Percentiles rank a stretch among this genome's conserved stretches.
These are phyloP conservation scores for Listrodromus nycthemerus DNA, from an alignment of 2,888 invertebrate species.

Conservation along the genomic window DNA sequence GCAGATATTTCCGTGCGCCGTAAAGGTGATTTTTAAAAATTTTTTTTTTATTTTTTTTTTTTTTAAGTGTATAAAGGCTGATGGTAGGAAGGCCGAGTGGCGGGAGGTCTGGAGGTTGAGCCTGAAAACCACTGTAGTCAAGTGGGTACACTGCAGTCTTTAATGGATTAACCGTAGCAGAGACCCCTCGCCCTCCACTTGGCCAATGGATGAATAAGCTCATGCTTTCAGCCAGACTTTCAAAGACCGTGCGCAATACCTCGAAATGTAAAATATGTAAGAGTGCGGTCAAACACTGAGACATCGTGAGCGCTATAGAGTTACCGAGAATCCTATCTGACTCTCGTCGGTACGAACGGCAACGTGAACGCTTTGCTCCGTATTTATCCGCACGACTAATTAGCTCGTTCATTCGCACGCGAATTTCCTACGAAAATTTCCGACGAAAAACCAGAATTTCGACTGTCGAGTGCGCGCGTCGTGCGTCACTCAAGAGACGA, in stretches of 20 bases:
- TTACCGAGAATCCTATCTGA: constrained; percentile 15
- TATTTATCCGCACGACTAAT: neutral
- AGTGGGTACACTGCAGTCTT: constrained; percentile 64
- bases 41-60: constrained; percentile 18
- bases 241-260: constrained; percentile 46
- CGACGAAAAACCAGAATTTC: no score
- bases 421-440: neutral
- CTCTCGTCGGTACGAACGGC: neutral
- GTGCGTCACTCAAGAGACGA: no score
- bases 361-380: neutral
- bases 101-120: constrained; percentile 41
- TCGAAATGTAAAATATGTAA: constrained; percentile 60
- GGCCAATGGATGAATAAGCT: constrained; percentile 60
- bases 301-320: constrained; percentile 42
- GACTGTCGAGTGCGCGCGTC: no score
- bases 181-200: constrained; percentile 34
- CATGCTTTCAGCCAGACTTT: constrained; percentile 43
- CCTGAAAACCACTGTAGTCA: constrained; percentile 66
- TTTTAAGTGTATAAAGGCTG: constrained; percentile 51
- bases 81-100: constrained; percentile 17
- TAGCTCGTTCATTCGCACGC: neutral
- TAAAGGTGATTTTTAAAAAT: constrained; percentile 51
- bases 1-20: constrained; percentile 28
- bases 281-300: constrained; percentile 57
- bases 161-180: constrained; percentile 63